Evolutionary conservation across 2,797 vertebrate species (phyloP).

Genomic region (Coreius guichenoti): DNA sequence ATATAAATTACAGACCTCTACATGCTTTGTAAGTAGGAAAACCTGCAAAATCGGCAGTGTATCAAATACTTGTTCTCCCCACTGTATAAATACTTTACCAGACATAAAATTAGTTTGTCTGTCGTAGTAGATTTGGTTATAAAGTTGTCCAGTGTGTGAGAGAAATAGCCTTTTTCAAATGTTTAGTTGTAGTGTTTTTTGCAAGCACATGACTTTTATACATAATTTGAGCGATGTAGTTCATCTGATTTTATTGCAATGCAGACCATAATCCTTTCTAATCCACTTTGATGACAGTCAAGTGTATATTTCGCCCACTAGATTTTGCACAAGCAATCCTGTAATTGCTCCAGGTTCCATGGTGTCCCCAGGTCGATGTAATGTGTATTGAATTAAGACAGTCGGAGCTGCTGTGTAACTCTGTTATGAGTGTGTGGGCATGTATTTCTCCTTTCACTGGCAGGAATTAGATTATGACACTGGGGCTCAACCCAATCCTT

Average conservation of each 20-base stretch:
- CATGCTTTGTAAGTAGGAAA: no score
- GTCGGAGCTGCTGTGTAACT: slow-evolving; percentile 35
- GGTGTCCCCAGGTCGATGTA: slow-evolving; percentile 43
- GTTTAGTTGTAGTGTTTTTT: slow-evolving; percentile 19
- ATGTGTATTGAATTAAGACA: slow-evolving; percentile 50
- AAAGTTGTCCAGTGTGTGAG: neutral
- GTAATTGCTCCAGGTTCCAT: slow-evolving; percentile 42
- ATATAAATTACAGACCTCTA: no score
- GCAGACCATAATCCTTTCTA: slow-evolving; percentile 44
- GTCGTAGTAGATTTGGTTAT: neutral
- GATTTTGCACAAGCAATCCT: slow-evolving; percentile 43
- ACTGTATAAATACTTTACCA: neutral
- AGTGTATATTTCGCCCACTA: slow-evolving; percentile 39
- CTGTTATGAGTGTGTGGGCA: slow-evolving; percentile 52
- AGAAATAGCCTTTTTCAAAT: neutral
- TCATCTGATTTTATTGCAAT: slow-evolving; percentile 44
- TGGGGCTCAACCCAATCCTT: slow-evolving; percentile 23
- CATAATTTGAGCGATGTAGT: slow-evolving; percentile 39
- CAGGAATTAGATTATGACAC: slow-evolving; percentile 49
- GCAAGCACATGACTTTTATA: slow-evolving; percentile 34
- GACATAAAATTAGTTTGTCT: neutral
- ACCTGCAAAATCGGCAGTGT: no score
- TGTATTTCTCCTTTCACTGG: slow-evolving; percentile 45
- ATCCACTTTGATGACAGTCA: slow-evolving; percentile 44
- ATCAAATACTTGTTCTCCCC: no score